Evolutionary conservation across 2,888 invertebrate genomes (phyloP), one percentile per base, ranked within the genome.

Genomic region (Chloroclysta siterata): DNA sequence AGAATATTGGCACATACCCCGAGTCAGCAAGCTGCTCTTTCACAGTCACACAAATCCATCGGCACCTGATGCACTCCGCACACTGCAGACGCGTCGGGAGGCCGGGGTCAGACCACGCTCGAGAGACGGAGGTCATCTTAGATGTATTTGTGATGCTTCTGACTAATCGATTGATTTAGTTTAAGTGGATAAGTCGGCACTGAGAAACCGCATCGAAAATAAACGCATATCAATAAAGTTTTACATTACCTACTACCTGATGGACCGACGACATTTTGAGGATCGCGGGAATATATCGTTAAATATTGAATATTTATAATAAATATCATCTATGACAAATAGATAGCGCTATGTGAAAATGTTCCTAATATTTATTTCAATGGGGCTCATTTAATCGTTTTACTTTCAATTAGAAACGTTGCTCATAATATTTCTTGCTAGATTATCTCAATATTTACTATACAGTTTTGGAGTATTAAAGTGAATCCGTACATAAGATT

Each of bases 131-230:
- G 11, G 29, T 42, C 17, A 33, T 46, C 28, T 22, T 13, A 41
- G 33, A 53, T 51, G 14, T 53, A 42, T 53, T 33, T 46, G 14
- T 33, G 6, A 57, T 11, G 22, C 15, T 54, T 50, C 36, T 15
- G 47, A 60, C 60, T 47, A 60, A 64, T 42, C 44, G 53, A 64
- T 60, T 56, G 52, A 64, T 60, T 39, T 52, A 29, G 28, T 46
- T 29, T 53, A 11, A 33, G 33, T 46, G 47, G 39, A 47, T 33
- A 17, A 2, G 36, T 39, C 28, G 22, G 13, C 39, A 13, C 39
- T 41, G 22, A 15, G 44, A 33, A 48, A 29, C 28, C 6, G 3
- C 8, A 46, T 10, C 11, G 10, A 17, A 17, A 46, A 46, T 33
- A 8, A 3, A 50, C n/a, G 5, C 7, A 6, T 39, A 39, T 2